Base-by-base conservation (phyloP, 2,888 invertebrate species). In the Spodoptera picta region DNA sequence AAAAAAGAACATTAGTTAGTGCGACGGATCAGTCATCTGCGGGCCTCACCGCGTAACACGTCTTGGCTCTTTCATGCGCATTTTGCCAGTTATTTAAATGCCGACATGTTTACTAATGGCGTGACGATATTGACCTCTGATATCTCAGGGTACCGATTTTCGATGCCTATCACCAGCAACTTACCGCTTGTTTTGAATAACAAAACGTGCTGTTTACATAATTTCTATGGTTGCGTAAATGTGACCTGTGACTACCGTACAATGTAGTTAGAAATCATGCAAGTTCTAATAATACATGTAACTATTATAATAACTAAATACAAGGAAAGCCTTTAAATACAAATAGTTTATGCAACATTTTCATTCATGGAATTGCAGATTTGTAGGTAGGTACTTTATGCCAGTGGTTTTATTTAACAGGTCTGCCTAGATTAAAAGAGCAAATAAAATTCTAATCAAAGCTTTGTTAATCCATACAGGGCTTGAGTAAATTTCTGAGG, bases 1-100 rank as follows among this genome's bases (percentile, higher is more conserved):
- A 91, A 92, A 93, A 92, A 92, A 83, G 89, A 89, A 91, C 91
- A 92, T 92, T 92, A 91, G 90, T 92, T 91, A 87, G 88, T 89
- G 90, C 90, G 89, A 85, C 87, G 92, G 90, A 91, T 92, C 93
- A 90, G 92, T 93, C 94, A 93, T 94, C 94, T 93, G 89, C 85
- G 86, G 82, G 86, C 83, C 86, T 85, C 81, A 83, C 83, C 81
- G 84, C 80, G 81, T 79, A 88, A 91, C 94, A 94, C 94, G 94
- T 93, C 83, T 85, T 75, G 74, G 77, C 76, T 81, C 78, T 83
- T 87, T 85, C 82, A 86, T 83, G 81, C 81, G 80, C 84, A 85
- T 85, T 88, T 84, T 82, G 78, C 84, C 81, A 85, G 83, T 83
- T 85, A 87, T 85, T 85, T 83, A 83, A 65, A 75, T 81, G 80